Evolutionary conservation across 2,888 invertebrate genomes (phyloP), one percentile per base, ranked within the genome.

Genomic region (Nemotelus pantherinus): DNA sequence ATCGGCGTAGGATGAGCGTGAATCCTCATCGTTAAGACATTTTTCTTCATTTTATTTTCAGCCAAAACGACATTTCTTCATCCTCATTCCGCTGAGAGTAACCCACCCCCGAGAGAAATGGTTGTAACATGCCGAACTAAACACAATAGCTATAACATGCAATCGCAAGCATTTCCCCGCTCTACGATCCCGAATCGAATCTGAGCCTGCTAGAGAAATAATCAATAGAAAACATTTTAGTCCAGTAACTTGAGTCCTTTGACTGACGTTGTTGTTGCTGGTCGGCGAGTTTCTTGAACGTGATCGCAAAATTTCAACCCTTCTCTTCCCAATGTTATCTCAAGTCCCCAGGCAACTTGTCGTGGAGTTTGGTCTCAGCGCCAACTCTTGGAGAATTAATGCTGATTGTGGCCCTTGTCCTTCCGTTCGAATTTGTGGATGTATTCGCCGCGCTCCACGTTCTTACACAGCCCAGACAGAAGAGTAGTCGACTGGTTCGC

Each of bases 161-260:
- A 57, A 39, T 60, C 41, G 43, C 41, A 48, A 45, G n/a, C 53
- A 58, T 10, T 25, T 43, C 10, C 58, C 74, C 57, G 60, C 60
- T 39, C 39, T 45, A 10, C 25, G 25, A 7, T 57, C 53, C 9
- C 25, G 10, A 25, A 65, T 63, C 60, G 58, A 48, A 74, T 71
- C 68, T 55, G 58, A 74, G 68, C 60, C 50, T 74, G 74, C 68
- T n/a, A 74, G 57, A 74, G 77, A 68, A 79, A 79, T 79, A 79
- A 79, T 79, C 79, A 79, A 79, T 79, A 79, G 79, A 79, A 77
- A 79, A 68, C 77, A 76, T 70, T 79, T 79, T 79, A 57, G 75
- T 68, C 50, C 50, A 74, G 77, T 75, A 63, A 47, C 75, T 77
- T 76, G 25, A 25, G 74, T 70, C 58, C 77, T 25, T 50, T 39